Percentiles rank a stretch among this genome's conserved stretches.
Evolutionary conservation across 2,888 invertebrate species (phyloP).

Genomic region (Netelia inedita): DNA sequence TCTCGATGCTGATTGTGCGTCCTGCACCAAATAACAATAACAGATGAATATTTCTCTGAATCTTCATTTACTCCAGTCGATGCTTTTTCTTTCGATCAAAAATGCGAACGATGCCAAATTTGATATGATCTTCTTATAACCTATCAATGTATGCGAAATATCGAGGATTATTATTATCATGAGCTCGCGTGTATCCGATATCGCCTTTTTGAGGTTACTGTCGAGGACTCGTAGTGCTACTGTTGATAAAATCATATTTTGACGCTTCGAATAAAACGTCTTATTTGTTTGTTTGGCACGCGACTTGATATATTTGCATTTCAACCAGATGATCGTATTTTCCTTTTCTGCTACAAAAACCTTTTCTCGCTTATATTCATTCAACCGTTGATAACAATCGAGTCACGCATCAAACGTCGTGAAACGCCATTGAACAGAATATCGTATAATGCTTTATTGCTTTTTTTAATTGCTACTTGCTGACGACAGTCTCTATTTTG

Average conservation of each 20-base stretch:
- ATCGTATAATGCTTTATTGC: slow-evolving; percentile 14
- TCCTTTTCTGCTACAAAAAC: too few species aligned
- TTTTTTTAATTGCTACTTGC: slow-evolving; percentile 6
- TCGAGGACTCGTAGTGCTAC: neutral
- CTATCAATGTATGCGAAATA: neutral
- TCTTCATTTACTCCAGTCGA: neutral
- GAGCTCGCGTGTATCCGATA: neutral
- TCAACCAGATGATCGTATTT: too few species aligned
- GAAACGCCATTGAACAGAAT: neutral
- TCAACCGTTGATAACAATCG: neutral
- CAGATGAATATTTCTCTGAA: neutral
- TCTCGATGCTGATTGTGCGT: neutral
- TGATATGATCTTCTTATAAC: neutral
- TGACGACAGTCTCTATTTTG: neutral
- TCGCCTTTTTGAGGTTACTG: neutral
- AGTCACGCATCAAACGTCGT: neutral
- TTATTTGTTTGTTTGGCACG: too few species aligned
- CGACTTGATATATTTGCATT: too few species aligned
- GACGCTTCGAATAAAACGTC: neutral
- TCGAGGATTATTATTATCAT: neutral
- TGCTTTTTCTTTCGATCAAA: neutral
- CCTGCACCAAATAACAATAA: neutral
- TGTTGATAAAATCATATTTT: neutral
- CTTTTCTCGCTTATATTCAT: neutral
- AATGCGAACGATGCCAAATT: neutral